phyloP scores from a whole-genome alignment of 2,797 vertebrate species.

The Tokudaia muenninki region DNA sequence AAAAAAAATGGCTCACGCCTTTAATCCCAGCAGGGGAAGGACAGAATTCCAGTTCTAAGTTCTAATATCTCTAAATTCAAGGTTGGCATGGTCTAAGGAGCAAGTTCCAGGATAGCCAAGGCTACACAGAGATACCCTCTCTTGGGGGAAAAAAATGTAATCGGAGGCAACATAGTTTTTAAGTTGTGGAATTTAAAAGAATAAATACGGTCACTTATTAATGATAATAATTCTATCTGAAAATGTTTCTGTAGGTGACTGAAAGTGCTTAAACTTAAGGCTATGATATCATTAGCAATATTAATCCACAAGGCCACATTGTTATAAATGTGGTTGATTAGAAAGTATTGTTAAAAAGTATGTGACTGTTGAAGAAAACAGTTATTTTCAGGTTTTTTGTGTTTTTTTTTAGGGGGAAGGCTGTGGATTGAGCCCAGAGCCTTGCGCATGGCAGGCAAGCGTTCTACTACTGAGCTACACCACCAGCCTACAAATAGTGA shows the following conservation, averaged over 20 bases:
- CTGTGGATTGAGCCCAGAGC: neutral
- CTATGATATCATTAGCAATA: neutral
- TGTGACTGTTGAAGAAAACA: slow-evolving; percentile 2
- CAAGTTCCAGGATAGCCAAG: neutral
- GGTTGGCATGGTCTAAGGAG: neutral
- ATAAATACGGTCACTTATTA: neutral
- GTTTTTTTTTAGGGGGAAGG: neutral
- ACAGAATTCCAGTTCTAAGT: neutral
- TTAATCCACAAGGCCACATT: neutral
- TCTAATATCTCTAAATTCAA: neutral
- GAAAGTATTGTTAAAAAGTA: neutral
- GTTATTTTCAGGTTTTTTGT: neutral
- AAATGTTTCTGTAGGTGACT: neutral
- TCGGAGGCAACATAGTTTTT: slow-evolving; percentile 37
- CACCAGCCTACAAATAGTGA: slow-evolving; percentile 23
- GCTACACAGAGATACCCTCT: neutral
- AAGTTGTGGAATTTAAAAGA: slow-evolving; percentile 38
- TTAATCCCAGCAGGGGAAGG: neutral
- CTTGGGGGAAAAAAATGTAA: neutral
- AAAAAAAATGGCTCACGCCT: neutral
- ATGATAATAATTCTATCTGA: neutral
- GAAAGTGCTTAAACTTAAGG: neutral
- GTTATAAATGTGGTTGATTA: neutral
- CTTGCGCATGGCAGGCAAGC: neutral
- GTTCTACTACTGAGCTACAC: neutral